Percentiles rank a stretch among this genome's conserved stretches.
Evolutionary conservation across 2,888 invertebrate species (phyloP).

Genomic region (Luffia ferchaultella): DNA sequence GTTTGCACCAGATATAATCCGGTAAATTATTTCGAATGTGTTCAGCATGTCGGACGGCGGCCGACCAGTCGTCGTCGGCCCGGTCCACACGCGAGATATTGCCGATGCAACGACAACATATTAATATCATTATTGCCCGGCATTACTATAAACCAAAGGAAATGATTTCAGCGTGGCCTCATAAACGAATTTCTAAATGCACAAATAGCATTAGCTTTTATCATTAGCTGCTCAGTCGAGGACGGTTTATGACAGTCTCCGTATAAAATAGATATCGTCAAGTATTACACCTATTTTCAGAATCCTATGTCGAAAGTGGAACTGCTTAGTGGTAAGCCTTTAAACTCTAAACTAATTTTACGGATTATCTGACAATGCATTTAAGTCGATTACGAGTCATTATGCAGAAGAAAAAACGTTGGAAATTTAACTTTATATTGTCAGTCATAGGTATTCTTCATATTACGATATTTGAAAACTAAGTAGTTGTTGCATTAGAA

Average conservation of each 20-base stretch:
- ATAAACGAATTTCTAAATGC: not conserved
- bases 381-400: too few species aligned
- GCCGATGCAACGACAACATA: not conserved
- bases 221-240: not conserved
- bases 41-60: constrained; percentile 23
- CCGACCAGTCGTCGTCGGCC: constrained; percentile 33
- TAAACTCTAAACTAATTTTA: too few species aligned
- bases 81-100: constrained; percentile 24
- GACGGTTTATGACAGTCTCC: not conserved
- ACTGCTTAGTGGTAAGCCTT: too few species aligned
- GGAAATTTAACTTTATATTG: too few species aligned
- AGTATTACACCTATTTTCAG: too few species aligned
- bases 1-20: constrained; percentile 34
- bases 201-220: not conserved
- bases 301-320: too few species aligned
- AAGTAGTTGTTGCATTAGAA: too few species aligned
- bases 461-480: too few species aligned
- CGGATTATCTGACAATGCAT: too few species aligned
- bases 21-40: constrained; percentile 35
- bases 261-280: too few species aligned
- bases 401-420: too few species aligned
- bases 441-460: too few species aligned
- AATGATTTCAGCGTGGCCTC: not conserved
- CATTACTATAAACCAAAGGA: not conserved
- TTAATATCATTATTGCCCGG: not conserved